These are phyloP conservation scores for Dasysyrphus albostriatus DNA, from an alignment of 2,888 invertebrate species.

Conservation along the genomic window DNA sequence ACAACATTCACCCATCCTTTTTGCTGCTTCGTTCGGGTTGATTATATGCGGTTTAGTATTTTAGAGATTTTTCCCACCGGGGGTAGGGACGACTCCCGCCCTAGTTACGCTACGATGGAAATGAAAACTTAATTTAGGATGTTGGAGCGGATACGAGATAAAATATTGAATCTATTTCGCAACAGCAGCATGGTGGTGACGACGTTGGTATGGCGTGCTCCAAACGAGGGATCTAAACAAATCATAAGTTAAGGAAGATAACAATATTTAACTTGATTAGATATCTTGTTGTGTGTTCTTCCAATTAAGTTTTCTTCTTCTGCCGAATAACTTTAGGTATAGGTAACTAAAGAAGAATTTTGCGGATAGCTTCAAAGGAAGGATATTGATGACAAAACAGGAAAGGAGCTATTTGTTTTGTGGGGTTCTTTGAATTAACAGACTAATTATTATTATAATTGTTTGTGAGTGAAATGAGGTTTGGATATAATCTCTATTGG, in stretches of 20 bases:
- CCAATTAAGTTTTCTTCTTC: constrained; percentile 16
- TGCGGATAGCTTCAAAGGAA: not conserved
- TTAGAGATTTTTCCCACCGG: constrained; percentile 4
- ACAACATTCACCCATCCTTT: not conserved
- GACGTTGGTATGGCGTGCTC: constrained; percentile 4
- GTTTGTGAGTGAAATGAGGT: not conserved
- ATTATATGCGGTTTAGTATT: constrained; percentile 29
- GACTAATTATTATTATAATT: constrained; percentile 2
- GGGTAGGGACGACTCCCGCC: not conserved
- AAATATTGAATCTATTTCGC: not conserved
- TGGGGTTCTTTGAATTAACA: not conserved
- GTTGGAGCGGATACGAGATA: constrained; percentile 18
- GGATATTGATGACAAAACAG: constrained; percentile 15
- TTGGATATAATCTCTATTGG: not conserved
- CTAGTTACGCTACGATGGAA: constrained; percentile 25
- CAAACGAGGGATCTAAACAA: constrained; percentile 26
- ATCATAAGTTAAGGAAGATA: constrained; percentile 33
- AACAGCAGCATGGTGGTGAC: not conserved
- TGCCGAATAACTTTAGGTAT: not conserved
- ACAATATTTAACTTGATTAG: constrained; percentile 33
- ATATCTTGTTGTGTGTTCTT: constrained; percentile 29
- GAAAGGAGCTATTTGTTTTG: not conserved
- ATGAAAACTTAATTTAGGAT: constrained; percentile 51
- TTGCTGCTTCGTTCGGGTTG: not conserved
- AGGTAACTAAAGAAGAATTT: constrained; percentile 4